Base-by-base conservation (phyloP, 2,888 invertebrate genomes). In the Acronicta psi region DNA sequence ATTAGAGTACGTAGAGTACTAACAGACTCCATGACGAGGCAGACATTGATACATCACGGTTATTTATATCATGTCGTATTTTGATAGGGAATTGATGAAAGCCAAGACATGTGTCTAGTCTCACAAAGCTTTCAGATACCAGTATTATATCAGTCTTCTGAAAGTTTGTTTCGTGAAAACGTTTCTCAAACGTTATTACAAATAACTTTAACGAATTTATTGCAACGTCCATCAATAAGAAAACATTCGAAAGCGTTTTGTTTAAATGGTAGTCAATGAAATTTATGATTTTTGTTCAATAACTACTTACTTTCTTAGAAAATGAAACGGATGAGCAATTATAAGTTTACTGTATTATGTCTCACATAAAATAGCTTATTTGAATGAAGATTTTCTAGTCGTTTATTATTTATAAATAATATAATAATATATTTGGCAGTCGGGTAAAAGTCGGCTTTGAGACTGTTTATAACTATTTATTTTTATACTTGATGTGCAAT, bases 241-340 rank as follows among this genome's bases (percentile, higher is more conserved):
- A 46, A 44, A 25, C 17, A 40, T 51, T 44, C 7, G 64, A 69
- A 51, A 64, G 44, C 8, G 11, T 44, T 42, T n/a, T 31, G 23
- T 67, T 49, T 14, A 23, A 29, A 52, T 50, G 18, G 38, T 42
- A 29, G 36, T 31, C 0, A 45, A 42, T 16, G n/a, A 16, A 29
- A 31, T 69, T 62, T 62, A 66, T 37, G 47, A 38, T 64, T 41
- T 37, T 29, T 36, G 18, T 54, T 13, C 5, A 23, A 29, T 47
- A 37, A 0, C 10, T 42, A 14, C 36, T 51, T 42, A 14, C 38
- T 46, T 65, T 71, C 52, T 46, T 25, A 14, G 23, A 36, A 16
- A 47, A 47, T 47, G 2, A 13, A 42, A 49, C n/a, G 2, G n/a
- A 25, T 41, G 11, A 47, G 34, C 37, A 16, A 31, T 62, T 8